Evolutionary conservation across 2,888 invertebrate species (phyloP), one percentile per base, ranked within the genome.

Genomic region (Idaea straminata): DNA sequence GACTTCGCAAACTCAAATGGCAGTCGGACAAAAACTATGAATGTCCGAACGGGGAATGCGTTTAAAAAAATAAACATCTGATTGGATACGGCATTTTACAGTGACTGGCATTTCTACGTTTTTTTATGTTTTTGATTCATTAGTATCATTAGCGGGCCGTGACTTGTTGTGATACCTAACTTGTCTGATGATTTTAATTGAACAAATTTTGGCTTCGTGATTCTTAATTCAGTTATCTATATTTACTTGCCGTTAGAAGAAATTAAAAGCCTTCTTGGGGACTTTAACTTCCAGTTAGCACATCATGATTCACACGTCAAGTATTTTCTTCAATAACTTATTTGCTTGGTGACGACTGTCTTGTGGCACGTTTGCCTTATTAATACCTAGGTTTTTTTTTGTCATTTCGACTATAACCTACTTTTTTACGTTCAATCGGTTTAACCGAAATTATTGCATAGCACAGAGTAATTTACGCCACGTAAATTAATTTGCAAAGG

Each of bases 1-100:
- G 47, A 47, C 47, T 47, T 47, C 47, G 83, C 47, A 85, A 82
- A 83, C 78, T 84, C 66, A 82, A 83, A 84, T 82, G 83, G 83
- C 78, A 75, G 74, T 77, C 72, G 69, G 73, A 85, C 89, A 91
- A 91, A 91, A 91, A 91, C 82, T 76, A 74, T 78, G 76, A 81
- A 84, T 80, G 77, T 82, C 80, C 82, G 75, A 76, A 70, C 81
- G 75, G 77, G 77, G 83, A 87, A 85, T 81, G 82, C 74, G 70
- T 65, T 72, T 76, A 80, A 88, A 89, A 88, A 90, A 86, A 78
- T 69, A 69, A 72, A 75, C 75, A 77, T 83, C 16, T 84, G 80
- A 84, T 88, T 88, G 89, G 90, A 88, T 85, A 83, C 83, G 88
- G 87, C 84, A 86, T 84, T 85, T 82, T 73, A 83, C 84, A 81